phyloP scores from a whole-genome alignment of 2,113 vertebrate species.

The Eidolon helvum region DNA sequence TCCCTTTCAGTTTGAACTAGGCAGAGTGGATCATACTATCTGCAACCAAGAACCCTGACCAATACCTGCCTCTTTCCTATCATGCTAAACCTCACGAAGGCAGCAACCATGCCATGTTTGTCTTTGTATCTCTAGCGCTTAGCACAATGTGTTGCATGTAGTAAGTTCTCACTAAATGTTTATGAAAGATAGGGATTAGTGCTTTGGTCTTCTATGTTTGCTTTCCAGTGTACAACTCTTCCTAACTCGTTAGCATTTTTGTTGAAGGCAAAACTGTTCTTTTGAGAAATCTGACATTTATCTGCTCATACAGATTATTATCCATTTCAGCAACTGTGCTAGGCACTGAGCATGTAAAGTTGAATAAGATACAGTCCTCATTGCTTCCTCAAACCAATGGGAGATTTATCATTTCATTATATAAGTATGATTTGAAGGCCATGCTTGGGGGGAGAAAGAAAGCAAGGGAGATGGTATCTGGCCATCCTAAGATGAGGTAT shows the following conservation, averaged over 20 bases:
- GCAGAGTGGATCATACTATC: not conserved
- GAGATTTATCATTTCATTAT: not conserved
- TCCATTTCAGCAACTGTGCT: not conserved
- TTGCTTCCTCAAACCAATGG: not conserved
- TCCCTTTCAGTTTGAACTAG: not conserved
- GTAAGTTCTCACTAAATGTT: not conserved
- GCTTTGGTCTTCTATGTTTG: rapidly evolving
- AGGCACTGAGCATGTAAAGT: not conserved
- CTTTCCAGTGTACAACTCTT: not conserved
- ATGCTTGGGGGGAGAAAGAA: not conserved
- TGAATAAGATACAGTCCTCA: not conserved
- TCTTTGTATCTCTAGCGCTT: not conserved
- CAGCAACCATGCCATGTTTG: not conserved
- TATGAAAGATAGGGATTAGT: not conserved
- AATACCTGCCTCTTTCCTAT: not conserved
- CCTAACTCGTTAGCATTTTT: not conserved
- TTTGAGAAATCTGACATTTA: not conserved
- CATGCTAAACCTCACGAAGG: not conserved
- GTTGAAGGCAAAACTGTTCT: not conserved
- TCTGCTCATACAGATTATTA: not conserved
- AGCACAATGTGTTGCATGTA: not conserved
- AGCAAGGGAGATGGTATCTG: not conserved
- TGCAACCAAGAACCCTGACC: not conserved
- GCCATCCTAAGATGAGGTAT: not conserved
- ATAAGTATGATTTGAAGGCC: not conserved